Base-by-base conservation (phyloP, 1,140 invertebrate species). In the Elymnias hypermnestra region DNA sequence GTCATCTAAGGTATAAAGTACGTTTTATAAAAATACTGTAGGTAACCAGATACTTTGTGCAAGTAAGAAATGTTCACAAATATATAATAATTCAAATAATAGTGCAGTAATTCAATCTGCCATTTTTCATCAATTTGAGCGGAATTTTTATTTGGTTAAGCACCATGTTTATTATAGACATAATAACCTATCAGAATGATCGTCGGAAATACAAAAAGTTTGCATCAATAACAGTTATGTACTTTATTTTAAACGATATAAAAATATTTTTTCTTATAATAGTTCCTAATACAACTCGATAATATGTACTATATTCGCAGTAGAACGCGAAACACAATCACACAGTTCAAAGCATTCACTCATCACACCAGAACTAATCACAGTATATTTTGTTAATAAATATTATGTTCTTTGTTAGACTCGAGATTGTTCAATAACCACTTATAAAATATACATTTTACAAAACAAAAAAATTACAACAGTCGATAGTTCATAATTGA, bases 181-280 rank as follows among this genome's bases (percentile, higher is more conserved):
- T 57, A 44, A 38, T 23, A 39, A 28, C 39, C 45, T 68, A 64
- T 48, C 46, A 65, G 65, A 67, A 51, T 44, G 53, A 53, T 66
- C 46, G 67, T 71, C 71, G 61, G 63, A 63, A 72, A 73, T 79
- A 78, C 60, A 76, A 77, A 78, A 73, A 76, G 45, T 64, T 68
- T 66, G 50, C 39, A 52, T 78, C 58, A 55, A 71, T 67, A 82
- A 83, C 81, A 78, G 63, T 73, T 68, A 73, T 73, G 72, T 82
- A 79, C 63, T 79, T 78, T 79, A 73, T 75, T 83, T 79, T 69
- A 75, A 76, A 83, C 74, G 71, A 82, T 84, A 84, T 78, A 84
- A 84, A 84, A 84, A 84, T 84, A 84, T 76, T 55, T 66, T 79
- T 77, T 82, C 70, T 82, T 81, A 82, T 41, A 60, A 56, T 75